These are phyloP conservation scores for Dicyrtomina minuta DNA, from an alignment of 2,888 invertebrate genomes.

Conservation along the genomic window DNA sequence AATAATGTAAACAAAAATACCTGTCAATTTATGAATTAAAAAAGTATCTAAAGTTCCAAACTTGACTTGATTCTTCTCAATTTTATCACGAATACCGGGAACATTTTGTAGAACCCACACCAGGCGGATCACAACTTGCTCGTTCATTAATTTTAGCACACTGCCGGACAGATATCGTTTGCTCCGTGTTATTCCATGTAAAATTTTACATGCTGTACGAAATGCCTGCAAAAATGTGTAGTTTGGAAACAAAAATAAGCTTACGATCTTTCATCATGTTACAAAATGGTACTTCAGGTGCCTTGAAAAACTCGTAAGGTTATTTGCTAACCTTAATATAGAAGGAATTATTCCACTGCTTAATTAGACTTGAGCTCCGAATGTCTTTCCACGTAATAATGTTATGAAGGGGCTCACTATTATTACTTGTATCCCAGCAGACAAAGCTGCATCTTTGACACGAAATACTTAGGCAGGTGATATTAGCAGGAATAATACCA, in stretches of 20 bases:
- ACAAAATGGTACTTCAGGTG: no score
- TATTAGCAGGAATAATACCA: conserved; percentile 65
- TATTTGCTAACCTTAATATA: conserved; percentile 64
- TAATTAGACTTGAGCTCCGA: conserved; percentile 71
- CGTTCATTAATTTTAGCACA: conserved; percentile 79
- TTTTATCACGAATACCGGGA: conserved; percentile 63
- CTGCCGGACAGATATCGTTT: conserved; percentile 82
- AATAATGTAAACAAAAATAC: conserved; percentile 17
- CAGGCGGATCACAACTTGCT: conserved; percentile 77
- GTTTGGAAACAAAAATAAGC: no score
- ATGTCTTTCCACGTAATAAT: conserved; percentile 91
- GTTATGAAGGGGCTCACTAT: conserved; percentile 69
- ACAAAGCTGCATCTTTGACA: conserved; percentile 80
- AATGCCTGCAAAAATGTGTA: conserved; percentile 66
- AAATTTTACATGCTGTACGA: conserved; percentile 66
- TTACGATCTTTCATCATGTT: no score
- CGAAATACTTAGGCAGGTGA: conserved; percentile 79
- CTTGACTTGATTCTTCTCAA: conserved; percentile 64
- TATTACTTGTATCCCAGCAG: conserved; percentile 79
- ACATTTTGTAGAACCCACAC: conserved; percentile 77
- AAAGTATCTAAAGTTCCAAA: conserved; percentile 92
- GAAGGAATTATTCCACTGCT: conserved; percentile 75
- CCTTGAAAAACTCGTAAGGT: no score
- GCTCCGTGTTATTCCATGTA: conserved; percentile 75
- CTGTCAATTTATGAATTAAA: conserved; percentile 64